Base-by-base conservation (phyloP, 2,797 vertebrate genomes). In the Xenops minutus region DNA sequence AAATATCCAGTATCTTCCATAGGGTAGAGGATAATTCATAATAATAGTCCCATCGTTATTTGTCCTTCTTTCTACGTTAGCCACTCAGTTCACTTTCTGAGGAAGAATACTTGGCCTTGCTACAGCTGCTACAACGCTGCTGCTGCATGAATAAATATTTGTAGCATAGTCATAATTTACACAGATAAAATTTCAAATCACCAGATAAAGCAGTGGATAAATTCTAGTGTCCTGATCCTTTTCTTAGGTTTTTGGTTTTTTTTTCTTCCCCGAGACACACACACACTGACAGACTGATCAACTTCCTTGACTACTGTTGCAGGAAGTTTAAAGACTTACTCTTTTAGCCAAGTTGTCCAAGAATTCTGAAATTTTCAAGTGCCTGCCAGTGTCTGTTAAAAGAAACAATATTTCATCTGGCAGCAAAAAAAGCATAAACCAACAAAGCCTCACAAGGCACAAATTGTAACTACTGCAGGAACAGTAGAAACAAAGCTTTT, bases 401-500 rank as follows among this genome's bases (percentile, higher is more conserved):
- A 90, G 59, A 80, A 94, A 93, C 96, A 94, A 77, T 79, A 92
- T 41, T 96, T 96, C 58, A 96, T 92, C 73, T 96, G 91, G 96
- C 94, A 98, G 92, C n/a, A 86, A 81, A 92, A 43, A 78, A 61
- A 83, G 68, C 84, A 91, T 85, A 96, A 97, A 92, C 86, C 83
- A 97, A 97, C 92, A 88, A 96, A 96, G 88, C 93, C 80, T 97
- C 96, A 98, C 95, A 97, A 85, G 84, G 93, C 92, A 95, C 94
- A 98, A 98, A 97, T 95, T 61, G 95, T 96, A 97, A 97, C 97
- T 95, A 96, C 85, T 92, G 86, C 90, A 96, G 62, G 95, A 97
- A 96, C 69, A 92, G 94, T 72, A 89, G 55, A 94, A 93, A 97
- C 74, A 95, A 96, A 94, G 79, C 81, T 96, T 97, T 96, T 95